phyloP scores from a whole-genome alignment of 1,140 invertebrate genomes.

The Macrobrachium rosenbergii region DNA sequence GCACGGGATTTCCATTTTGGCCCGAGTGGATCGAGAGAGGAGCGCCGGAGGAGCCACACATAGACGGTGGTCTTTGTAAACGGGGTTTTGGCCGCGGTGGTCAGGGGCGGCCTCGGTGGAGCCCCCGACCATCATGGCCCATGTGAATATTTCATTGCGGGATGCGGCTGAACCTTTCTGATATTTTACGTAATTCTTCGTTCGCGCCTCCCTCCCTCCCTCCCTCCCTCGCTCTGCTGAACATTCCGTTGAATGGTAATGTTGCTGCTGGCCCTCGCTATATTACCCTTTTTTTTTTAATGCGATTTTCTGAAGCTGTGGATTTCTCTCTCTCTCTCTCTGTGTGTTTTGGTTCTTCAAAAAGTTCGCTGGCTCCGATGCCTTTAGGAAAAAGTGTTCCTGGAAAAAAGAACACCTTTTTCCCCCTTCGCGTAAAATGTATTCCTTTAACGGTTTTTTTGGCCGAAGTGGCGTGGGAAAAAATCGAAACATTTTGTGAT shows the following conservation, averaged over 20 bases:
- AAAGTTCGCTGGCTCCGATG: too few species aligned
- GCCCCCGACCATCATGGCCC: conserved; percentile 43
- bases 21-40: neutral
- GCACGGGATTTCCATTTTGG: neutral
- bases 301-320: too few species aligned
- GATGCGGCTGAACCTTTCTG: conserved; percentile 47
- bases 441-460: neutral
- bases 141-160: conserved; percentile 40
- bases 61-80: neutral
- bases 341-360: neutral
- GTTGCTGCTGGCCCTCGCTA: too few species aligned
- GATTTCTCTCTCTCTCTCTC: neutral
- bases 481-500: conserved; percentile 30
- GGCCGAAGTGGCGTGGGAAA: neutral
- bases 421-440: too few species aligned
- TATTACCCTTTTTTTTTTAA: too few species aligned
- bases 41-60: too few species aligned
- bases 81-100: neutral
- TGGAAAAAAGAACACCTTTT: too few species aligned
- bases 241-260: neutral
- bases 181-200: neutral
- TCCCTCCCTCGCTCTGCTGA: neutral
- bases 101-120: neutral
- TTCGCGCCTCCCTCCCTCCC: too few species aligned
- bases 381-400: too few species aligned